These are phyloP conservation scores for Encarsia formosa DNA, from an alignment of 2,888 invertebrate species.

Conservation along the genomic window DNA sequence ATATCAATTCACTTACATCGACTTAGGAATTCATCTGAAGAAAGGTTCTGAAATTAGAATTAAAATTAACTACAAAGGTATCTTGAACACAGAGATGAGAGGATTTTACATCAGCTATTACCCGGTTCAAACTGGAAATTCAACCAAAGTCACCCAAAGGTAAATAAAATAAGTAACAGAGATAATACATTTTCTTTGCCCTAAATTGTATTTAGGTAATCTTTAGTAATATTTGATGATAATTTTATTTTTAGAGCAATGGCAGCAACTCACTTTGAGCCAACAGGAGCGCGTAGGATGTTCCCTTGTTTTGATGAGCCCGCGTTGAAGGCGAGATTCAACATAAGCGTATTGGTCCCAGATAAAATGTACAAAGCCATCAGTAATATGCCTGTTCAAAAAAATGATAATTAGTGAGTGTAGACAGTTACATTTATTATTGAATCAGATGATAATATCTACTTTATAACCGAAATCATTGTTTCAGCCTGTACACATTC, in stretches of 20 bases:
- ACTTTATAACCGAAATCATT: too few relatives aligned
- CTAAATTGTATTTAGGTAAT: neutral
- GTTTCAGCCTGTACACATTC: too few relatives aligned
- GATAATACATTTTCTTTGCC: neutral
- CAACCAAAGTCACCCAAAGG: neutral
- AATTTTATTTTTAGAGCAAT: slow-evolving; percentile 52
- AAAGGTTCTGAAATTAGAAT: slow-evolving; percentile 51
- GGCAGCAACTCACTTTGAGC: slow-evolving; percentile 68
- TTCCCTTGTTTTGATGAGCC: slow-evolving; percentile 76
- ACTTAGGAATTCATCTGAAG: neutral
- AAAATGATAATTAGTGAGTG: neutral
- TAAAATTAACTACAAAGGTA: slow-evolving; percentile 56
- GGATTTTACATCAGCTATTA: slow-evolving; percentile 66
- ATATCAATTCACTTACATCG: slow-evolving; percentile 16
- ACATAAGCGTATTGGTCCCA: slow-evolving; percentile 49
- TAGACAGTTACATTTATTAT: neutral
- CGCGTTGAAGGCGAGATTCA: slow-evolving; percentile 64
- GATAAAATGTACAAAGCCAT: slow-evolving; percentile 36
- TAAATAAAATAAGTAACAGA: neutral
- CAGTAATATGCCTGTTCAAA: slow-evolving; percentile 40
- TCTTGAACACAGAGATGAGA: slow-evolving; percentile 55
- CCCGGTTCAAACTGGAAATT: slow-evolving; percentile 1
- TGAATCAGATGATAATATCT: too few relatives aligned
- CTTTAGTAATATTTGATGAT: neutral
- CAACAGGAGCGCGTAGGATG: slow-evolving; percentile 67